Evolutionary conservation across 2,797 vertebrate species (phyloP).

Genomic region (Platyrinchus mystaceus): DNA sequence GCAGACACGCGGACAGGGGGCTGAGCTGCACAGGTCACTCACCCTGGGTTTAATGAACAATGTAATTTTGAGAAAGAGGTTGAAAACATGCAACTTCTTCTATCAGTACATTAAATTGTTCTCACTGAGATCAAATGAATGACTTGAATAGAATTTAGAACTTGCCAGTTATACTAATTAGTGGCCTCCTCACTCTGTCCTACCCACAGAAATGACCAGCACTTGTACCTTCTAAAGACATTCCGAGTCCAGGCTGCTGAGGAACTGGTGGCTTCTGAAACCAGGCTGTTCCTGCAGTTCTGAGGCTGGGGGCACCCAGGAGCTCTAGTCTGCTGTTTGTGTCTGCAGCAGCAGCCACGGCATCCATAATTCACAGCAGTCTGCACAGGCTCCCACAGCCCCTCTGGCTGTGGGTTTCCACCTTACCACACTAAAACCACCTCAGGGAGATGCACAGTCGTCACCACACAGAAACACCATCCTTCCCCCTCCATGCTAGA

Average conservation of each 20-base stretch:
- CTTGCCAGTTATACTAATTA: not conserved
- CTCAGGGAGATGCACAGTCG: rapidly evolving
- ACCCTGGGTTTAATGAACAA: not conserved
- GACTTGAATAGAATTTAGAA: not conserved
- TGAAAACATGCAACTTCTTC: not conserved
- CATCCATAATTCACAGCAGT: constrained; percentile 9
- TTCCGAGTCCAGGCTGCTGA: not conserved
- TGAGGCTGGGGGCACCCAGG: not conserved
- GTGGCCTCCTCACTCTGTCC: not conserved
- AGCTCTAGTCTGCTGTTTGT: not conserved
- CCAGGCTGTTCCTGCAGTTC: not conserved
- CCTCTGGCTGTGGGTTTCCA: not conserved
- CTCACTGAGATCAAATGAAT: not conserved
- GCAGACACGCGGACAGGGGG: not conserved
- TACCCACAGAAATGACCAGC: not conserved
- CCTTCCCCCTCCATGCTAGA: not conserved
- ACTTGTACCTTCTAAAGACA: not conserved
- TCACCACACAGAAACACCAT: not conserved
- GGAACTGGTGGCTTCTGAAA: not conserved
- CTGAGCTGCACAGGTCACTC: not conserved
- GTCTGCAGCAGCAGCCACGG: not conserved
- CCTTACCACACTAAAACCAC: not conserved
- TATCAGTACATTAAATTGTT: not conserved
- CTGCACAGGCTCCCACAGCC: not conserved
- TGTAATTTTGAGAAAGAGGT: not conserved